phyloP scores from a whole-genome alignment of 2,797 vertebrate species.

The Borostomias antarcticus region DNA sequence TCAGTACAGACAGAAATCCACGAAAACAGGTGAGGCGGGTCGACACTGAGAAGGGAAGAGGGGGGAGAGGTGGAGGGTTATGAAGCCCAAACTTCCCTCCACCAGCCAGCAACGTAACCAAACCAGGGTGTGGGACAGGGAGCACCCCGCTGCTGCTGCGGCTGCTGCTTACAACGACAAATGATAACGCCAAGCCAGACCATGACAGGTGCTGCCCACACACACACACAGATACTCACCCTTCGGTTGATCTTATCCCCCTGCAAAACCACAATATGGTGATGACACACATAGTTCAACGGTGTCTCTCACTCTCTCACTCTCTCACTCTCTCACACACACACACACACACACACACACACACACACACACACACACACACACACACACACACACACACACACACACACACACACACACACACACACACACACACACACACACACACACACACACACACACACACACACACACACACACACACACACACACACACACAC shows the following conservation, averaged over 20 bases:
- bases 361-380: not conserved
- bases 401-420: too few species aligned
- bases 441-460: too few species aligned
- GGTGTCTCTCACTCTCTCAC: too few species aligned
- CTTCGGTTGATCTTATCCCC: slow-evolving; percentile 98
- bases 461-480: too few species aligned
- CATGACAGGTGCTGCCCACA: slow-evolving; percentile 61
- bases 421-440: too few species aligned
- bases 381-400: too few species aligned
- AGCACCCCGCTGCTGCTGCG: slow-evolving; percentile 67
- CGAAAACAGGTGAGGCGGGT: slow-evolving; percentile 15
- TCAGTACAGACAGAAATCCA: slow-evolving; percentile 37
- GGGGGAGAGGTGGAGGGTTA: slow-evolving; percentile 26
- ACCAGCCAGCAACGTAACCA: slow-evolving; percentile 54
- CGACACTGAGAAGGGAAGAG: slow-evolving; percentile 28
- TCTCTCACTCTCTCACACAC: slow-evolving; percentile 4
- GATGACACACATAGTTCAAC: too few species aligned
- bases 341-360: not conserved
- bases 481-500: too few species aligned
- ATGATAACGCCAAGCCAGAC: slow-evolving; percentile 69
- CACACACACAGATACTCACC: slow-evolving; percentile 88
- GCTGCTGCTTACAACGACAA: slow-evolving; percentile 67
- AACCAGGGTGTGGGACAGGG: slow-evolving; percentile 66
- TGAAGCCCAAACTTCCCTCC: slow-evolving; percentile 69
- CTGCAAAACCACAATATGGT: slow-evolving; percentile 94